These are phyloP conservation scores for Acrocephalus arundinaceus DNA, from an alignment of 2,113 vertebrate species.

Conservation along the genomic window DNA sequence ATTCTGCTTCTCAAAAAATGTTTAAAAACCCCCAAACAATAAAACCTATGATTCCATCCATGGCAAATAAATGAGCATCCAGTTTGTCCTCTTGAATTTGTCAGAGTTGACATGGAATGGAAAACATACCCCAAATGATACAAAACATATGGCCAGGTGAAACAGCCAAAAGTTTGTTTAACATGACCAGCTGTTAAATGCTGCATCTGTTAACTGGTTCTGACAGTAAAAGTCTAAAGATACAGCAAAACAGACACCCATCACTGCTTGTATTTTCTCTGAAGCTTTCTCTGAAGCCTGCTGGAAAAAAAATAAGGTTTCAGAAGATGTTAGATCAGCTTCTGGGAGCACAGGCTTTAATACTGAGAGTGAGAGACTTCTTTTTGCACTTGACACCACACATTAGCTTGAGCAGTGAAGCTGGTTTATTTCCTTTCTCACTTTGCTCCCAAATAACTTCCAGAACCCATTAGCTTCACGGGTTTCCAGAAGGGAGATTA, in stretches of 20 bases:
- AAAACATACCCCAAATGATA: background rate
- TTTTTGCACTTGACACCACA: background rate
- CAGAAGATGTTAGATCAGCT: background rate
- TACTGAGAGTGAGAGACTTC: background rate
- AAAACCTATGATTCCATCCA: background rate
- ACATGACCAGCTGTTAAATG: background rate
- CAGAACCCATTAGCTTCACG: background rate
- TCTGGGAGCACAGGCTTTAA: background rate
- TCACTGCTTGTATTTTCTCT: background rate
- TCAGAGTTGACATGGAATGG: background rate
- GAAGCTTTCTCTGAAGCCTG: background rate
- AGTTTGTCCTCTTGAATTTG: background rate
- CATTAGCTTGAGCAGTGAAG: background rate
- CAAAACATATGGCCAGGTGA: conserved; percentile 2
- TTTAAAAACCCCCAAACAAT: background rate
- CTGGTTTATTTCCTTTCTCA: background rate
- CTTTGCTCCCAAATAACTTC: background rate
- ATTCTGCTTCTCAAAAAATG: background rate
- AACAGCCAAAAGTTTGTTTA: background rate
- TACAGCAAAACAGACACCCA: background rate
- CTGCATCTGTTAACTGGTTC: background rate
- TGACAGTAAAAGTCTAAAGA: background rate
- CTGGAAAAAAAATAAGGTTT: background rate
- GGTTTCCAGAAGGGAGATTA: background rate
- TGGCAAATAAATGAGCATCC: background rate